Percentiles rank a stretch among this genome's conserved stretches.
Evolutionary conservation across 2,888 invertebrate genomes (phyloP).

Genomic region (Ormyrus pomaceus): DNA sequence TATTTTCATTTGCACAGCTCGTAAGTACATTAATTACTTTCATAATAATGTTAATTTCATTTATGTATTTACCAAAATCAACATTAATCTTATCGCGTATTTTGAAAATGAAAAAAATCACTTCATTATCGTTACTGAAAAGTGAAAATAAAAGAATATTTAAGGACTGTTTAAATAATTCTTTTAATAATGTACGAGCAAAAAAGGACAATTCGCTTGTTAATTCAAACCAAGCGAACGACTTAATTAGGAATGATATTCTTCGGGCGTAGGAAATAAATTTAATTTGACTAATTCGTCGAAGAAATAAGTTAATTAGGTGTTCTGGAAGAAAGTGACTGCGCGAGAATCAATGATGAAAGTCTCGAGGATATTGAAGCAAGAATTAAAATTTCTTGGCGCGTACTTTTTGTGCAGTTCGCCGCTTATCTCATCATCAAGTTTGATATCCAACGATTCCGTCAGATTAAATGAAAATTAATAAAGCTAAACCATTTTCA

Average conservation of each 20-base stretch:
- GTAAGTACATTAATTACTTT: too few species aligned
- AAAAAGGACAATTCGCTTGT: neutral
- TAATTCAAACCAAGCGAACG: neutral
- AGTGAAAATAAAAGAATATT: too few species aligned
- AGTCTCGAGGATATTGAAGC: constrained; percentile 59
- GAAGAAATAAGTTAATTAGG: constrained; percentile 39
- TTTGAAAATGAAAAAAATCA: too few species aligned
- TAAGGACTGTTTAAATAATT: too few species aligned
- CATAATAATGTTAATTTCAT: too few species aligned
- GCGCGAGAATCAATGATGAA: constrained; percentile 33
- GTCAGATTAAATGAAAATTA: neutral
- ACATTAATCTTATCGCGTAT: too few species aligned
- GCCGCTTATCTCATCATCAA: constrained; percentile 62
- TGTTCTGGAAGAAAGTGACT: neutral
- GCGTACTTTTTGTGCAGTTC: constrained; percentile 64
- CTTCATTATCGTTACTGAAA: too few species aligned
- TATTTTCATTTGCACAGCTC: too few species aligned
- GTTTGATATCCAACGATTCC: neutral
- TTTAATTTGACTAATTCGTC: constrained; percentile 37
- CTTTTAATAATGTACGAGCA: neutral
- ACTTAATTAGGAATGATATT: constrained; percentile 30
- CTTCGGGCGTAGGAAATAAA: constrained; percentile 13
- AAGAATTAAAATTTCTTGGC: constrained; percentile 71
- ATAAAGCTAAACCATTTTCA: too few species aligned
- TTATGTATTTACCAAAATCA: too few species aligned